Base-by-base conservation (phyloP, 1,140 invertebrate genomes). In the Papilio xuthus region DNA sequence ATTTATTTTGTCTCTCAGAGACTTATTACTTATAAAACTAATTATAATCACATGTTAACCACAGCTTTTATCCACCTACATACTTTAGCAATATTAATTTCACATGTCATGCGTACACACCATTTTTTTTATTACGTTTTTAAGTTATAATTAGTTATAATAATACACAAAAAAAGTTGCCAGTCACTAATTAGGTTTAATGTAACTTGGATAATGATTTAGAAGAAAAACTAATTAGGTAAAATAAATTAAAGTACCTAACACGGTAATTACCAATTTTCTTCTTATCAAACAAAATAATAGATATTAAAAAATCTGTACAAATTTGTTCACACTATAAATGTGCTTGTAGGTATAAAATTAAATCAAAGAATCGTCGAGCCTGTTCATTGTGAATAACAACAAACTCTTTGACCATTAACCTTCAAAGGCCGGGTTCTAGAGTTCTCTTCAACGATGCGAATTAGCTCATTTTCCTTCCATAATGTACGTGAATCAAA, bases 341-440 rank as follows among this genome's bases (percentile, higher is more conserved):
- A 8, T 9, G 7, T 20, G 50, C 50, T 47, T 18, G 47, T 82
- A 78, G 82, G 78, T 32, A 80, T 23, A 83, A 78, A 73, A 63
- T 28, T 2, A 69, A 71, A 15, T 0, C 1, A 77, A 78, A 82
- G 80, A 73, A 15, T 44, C 69, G 50, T 60, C 78, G 26, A 18
- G 10, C 83, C 82, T 84, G 67, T 67, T 72, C 41, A 26, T 42
- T 23, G 15, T 20, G 10, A 71, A 23, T 44, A 56, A 71, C 70
- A 80, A 13, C 15, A 28, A 79, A 82, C 13, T 90, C 89, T 88
- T 72, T 90, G 88, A 60, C 79, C 50, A 76, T 63, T 80, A 82
- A 86, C 89, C 89, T 90, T 90, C 80, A 80, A 90, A 88, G 83
- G 86, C 86, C 86, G 77, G 84, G 83, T 90, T 90, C 89, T 88